A percentile compares a stretch with the other conserved stretches of the same genome.
Evolutionary conservation across 2,113 vertebrate species (phyloP).

Genomic region (Pungitius pungitius): DNA sequence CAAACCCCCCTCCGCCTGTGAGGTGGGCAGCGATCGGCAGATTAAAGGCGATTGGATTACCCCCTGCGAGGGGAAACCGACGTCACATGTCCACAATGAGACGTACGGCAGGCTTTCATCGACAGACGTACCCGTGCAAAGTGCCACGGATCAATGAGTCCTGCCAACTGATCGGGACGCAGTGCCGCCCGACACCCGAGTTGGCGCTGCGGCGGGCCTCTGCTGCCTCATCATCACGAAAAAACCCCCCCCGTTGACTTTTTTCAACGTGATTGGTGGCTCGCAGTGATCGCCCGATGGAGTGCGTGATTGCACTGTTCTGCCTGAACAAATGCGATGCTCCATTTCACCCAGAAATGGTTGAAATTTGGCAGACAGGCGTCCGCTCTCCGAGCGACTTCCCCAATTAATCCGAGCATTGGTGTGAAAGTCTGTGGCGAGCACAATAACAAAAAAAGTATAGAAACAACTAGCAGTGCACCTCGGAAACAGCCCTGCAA

Average conservation of each 20-base stretch:
- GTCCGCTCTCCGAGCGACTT: conserved; percentile 6
- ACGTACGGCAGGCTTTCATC: background rate
- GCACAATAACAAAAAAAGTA: conserved; percentile 2
- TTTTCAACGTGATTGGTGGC: conserved; percentile 37
- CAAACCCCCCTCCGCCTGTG: no score
- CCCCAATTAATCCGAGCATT: conserved; percentile 5
- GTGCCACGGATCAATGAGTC: background rate
- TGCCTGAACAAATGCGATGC: conserved; percentile 44
- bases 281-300: conserved; percentile 43
- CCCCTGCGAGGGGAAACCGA: conserved; percentile 17
- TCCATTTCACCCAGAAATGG: conserved; percentile 48
- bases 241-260: conserved; percentile 21
- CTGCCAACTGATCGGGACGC: background rate
- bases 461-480: background rate
- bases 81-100: conserved; percentile 17
- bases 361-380: conserved; percentile 29
- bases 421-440: background rate
- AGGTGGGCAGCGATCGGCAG: background rate
- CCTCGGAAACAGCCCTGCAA: conserved; percentile 5
- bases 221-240: conserved; percentile 21
- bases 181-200: background rate
- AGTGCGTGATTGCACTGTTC: conserved; percentile 50
- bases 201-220: background rate
- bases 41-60: conserved; percentile 35
- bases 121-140: background rate